phyloP scores from a whole-genome alignment of 2,113 vertebrate species.

The Gulo gulo region DNA sequence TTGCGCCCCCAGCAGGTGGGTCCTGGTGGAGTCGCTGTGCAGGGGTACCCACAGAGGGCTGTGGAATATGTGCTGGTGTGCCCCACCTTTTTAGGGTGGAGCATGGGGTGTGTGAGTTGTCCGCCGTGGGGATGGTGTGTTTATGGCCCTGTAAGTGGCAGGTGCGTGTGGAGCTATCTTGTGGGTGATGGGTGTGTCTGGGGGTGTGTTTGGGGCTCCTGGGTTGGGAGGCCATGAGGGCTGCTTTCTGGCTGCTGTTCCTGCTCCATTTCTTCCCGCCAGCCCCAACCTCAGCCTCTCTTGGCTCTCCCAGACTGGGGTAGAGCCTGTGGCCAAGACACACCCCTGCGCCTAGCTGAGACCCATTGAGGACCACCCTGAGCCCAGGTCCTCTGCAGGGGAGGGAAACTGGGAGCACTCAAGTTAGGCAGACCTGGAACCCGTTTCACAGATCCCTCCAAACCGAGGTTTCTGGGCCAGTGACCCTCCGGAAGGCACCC shows the following conservation, averaged over 20 bases:
- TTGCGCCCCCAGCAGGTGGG: background rate
- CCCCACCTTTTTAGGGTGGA: background rate
- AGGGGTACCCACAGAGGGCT: background rate
- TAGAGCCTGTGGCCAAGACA: background rate
- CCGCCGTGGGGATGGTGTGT: background rate
- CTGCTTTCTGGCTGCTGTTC: background rate
- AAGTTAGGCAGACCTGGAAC: background rate
- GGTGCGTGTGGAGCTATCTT: slow-evolving; percentile 25
- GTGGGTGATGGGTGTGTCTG: slow-evolving; percentile 57
- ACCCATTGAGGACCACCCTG: background rate
- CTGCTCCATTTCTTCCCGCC: background rate
- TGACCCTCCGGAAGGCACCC: background rate
- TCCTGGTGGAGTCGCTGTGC: background rate
- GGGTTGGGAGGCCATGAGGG: background rate
- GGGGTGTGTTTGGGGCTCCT: slow-evolving; percentile 56
- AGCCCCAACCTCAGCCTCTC: background rate
- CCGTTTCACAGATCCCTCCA: background rate
- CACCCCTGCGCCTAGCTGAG: background rate
- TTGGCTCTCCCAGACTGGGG: background rate
- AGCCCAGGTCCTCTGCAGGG: background rate
- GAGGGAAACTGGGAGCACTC: background rate
- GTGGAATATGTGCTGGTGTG: background rate
- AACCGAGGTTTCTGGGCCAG: background rate
- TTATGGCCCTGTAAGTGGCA: slow-evolving; percentile 47
- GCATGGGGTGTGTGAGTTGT: background rate